A percentile compares a stretch with the other conserved stretches of the same genome.
Conservation (phyloP, 1,140 invertebrate genomes). For the Aethina tumida region DNA sequence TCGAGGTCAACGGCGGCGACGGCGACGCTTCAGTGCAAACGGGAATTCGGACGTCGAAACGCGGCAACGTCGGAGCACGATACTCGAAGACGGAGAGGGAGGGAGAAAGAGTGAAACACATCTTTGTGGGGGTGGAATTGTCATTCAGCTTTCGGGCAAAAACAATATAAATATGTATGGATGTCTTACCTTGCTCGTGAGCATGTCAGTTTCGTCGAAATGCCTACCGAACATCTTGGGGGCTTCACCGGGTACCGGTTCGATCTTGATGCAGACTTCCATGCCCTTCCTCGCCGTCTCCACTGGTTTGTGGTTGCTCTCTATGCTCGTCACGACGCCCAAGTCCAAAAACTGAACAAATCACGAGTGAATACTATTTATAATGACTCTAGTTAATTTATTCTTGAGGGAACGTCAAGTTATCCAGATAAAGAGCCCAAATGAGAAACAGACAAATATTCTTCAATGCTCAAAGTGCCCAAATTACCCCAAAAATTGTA, state of each 20-base stretch:
- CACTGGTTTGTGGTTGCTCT: conserved; percentile 81
- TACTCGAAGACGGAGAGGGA: too few species aligned
- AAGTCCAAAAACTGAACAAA: conserved; percentile 82
- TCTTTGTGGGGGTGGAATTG: conserved; percentile 3
- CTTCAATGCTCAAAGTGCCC: neutral
- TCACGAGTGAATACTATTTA: neutral
- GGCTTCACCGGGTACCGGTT: conserved; percentile 88
- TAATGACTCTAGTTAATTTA: neutral
- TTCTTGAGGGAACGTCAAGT: too few species aligned
- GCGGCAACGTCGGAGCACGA: too few species aligned
- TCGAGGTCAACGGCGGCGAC: too few species aligned
- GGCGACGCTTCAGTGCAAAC: too few species aligned
- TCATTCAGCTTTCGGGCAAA: neutral
- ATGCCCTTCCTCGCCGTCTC: conserved; percentile 90
- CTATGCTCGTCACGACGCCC: conserved; percentile 90
- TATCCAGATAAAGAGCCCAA: neutral
- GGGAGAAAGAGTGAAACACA: too few species aligned
- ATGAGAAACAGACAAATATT: neutral
- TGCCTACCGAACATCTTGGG: conserved; percentile 98
- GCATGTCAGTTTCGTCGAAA: conserved; percentile 91
- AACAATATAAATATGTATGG: conserved; percentile 3
- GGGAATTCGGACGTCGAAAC: too few species aligned
- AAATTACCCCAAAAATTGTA: conserved; percentile 3
- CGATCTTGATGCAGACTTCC: conserved; percentile 98
- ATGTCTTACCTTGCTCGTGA: conserved; percentile 84